Conservation (phyloP, 2,888 invertebrate genomes). For the Napeogenes inachia region DNA sequence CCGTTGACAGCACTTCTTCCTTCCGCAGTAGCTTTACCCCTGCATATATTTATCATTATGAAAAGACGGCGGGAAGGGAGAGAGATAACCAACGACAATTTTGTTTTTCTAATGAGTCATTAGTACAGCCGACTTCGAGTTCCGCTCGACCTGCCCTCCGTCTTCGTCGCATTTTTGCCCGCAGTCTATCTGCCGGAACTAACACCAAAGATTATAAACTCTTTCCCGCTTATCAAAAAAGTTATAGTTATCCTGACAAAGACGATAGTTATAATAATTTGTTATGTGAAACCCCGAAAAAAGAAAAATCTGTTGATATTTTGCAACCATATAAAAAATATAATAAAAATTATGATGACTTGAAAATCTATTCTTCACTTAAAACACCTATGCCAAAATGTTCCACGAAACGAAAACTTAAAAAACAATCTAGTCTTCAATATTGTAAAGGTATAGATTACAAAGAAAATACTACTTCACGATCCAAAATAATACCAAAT, state of each 20-base stretch:
- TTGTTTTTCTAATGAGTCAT: background rate
- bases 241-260: slow-evolving; percentile 59
- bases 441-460: slow-evolving; percentile 4
- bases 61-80: slow-evolving; percentile 18
- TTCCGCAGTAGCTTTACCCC: slow-evolving; percentile 63
- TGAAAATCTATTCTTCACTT: slow-evolving; percentile 4
- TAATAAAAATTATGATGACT: background rate
- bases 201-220: slow-evolving; percentile 42
- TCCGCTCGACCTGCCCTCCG: slow-evolving; percentile 46
- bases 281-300: too few relatives aligned
- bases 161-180: slow-evolving; percentile 46
- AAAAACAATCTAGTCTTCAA: slow-evolving; percentile 9
- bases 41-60: slow-evolving; percentile 37
- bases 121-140: slow-evolving; percentile 33
- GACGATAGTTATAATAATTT: background rate
- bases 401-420: slow-evolving; percentile 18
- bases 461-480: slow-evolving; percentile 6
- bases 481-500: slow-evolving; percentile 2
- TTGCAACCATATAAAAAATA: too few relatives aligned
- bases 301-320: too few relatives aligned
- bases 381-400: slow-evolving; percentile 15
- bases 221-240: slow-evolving; percentile 51
- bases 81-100: slow-evolving; percentile 4
- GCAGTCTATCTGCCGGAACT: slow-evolving; percentile 59
- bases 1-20: slow-evolving; percentile 56